Percentiles rank a stretch among this genome's conserved stretches.
phyloP scores from a whole-genome alignment of 2,797 vertebrate genomes.

The Hemibagrus guttatus region DNA sequence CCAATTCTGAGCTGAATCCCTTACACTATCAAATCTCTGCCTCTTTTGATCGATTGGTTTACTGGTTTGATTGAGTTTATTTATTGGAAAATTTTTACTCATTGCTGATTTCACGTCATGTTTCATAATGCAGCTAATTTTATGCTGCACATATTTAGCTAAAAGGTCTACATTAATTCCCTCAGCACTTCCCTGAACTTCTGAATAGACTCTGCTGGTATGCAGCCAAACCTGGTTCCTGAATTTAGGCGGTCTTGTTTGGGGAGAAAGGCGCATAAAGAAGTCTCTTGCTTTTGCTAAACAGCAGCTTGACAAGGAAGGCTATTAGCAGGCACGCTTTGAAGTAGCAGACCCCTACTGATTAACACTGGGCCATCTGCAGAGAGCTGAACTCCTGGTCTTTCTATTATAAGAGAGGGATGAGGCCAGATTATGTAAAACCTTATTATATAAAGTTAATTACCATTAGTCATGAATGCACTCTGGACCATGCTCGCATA shows the following conservation, averaged over 20 bases:
- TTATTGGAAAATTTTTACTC: neutral
- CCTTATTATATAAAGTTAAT: conserved; percentile 41
- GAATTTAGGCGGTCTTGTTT: conserved; percentile 23
- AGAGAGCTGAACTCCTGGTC: conserved; percentile 52
- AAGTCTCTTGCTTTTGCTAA: conserved; percentile 62
- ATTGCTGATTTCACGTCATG: neutral
- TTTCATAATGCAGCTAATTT: neutral
- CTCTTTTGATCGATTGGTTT: neutral
- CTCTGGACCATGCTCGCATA: neutral
- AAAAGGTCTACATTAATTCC: neutral
- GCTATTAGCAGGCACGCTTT: conserved; percentile 69
- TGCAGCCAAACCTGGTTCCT: conserved; percentile 12
- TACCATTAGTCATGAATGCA: conserved; percentile 23
- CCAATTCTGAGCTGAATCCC: neutral
- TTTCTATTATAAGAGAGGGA: neutral
- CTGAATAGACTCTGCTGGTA: conserved; percentile 8
- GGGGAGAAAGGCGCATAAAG: conserved; percentile 36
- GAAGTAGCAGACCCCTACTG: conserved; percentile 63
- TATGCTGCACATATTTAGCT: neutral
- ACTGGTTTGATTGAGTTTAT: no score
- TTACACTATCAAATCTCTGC: neutral
- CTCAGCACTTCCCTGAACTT: neutral
- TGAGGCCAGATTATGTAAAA: conserved; percentile 26
- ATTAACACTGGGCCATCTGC: conserved; percentile 65
- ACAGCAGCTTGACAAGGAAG: conserved; percentile 72